Percentiles rank a stretch among this genome's conserved stretches.
Evolutionary conservation across 1,140 invertebrate species (phyloP).

Genomic region (Octopus bimaculoides): DNA sequence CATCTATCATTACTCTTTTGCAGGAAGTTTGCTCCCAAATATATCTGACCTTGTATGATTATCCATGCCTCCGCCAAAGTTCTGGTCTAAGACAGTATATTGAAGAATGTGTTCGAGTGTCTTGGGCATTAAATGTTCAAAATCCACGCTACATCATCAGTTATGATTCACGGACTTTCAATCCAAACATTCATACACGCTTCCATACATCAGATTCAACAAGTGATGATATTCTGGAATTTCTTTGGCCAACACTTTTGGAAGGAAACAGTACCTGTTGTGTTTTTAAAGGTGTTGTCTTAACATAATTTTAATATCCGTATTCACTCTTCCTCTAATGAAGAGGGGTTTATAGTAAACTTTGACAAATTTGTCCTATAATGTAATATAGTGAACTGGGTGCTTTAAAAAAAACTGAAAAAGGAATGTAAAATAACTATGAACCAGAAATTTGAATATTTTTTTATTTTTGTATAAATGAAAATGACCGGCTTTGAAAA

Average conservation of each 20-base stretch:
- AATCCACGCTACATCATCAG: conserved; percentile 60
- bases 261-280: conserved; percentile 66
- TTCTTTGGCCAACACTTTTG: conserved; percentile 72
- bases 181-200: conserved; percentile 64
- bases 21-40: conserved; percentile 69
- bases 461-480: no score
- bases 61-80: conserved; percentile 69
- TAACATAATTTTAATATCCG: conserved; percentile 60
- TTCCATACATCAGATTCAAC: conserved; percentile 67
- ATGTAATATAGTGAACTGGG: no score
- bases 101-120: conserved; percentile 65
- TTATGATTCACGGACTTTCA: conserved; percentile 64
- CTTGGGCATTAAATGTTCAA: conserved; percentile 64
- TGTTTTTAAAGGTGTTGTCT: conserved; percentile 71
- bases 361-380: no score
- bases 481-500: no score
- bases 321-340: no score
- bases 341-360: no score
- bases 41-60: conserved; percentile 73
- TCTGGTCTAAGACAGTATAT: conserved; percentile 66
- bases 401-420: no score
- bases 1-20: conserved; percentile 20
- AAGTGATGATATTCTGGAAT: conserved; percentile 64
- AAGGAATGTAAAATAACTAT: no score
- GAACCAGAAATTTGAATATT: no score